Percentiles rank a stretch among this genome's conserved stretches.
phyloP scores from a whole-genome alignment of 2,797 vertebrate species.

The Scyliorhinus canicula region DNA sequence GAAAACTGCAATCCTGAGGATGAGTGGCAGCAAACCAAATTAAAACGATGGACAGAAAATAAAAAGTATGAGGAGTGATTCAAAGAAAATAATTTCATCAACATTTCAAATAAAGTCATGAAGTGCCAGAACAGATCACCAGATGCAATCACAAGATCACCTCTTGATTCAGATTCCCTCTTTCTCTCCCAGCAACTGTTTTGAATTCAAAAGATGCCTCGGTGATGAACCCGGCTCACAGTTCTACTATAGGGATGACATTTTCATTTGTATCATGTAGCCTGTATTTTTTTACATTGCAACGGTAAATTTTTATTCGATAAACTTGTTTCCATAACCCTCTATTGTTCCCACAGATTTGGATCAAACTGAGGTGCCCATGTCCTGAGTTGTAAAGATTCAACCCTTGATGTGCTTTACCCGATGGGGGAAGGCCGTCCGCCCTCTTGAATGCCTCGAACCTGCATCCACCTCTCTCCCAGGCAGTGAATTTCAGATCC shows the following conservation, averaged over 20 bases:
- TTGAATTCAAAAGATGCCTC: background rate
- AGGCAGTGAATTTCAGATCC: too few relatives aligned
- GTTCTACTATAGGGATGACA: background rate
- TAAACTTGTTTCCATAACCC: background rate
- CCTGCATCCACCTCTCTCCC: too few relatives aligned
- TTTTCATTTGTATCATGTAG: background rate
- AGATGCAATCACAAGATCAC: background rate
- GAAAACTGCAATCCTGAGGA: background rate
- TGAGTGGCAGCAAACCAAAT: background rate
- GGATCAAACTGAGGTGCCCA: background rate
- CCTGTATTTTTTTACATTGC: background rate
- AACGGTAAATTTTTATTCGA: background rate
- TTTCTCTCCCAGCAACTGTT: background rate
- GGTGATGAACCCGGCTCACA: background rate
- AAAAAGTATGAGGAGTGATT: background rate
- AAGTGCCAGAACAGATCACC: background rate
- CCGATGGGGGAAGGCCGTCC: background rate
- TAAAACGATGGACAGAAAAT: background rate
- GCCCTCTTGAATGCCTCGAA: too few relatives aligned
- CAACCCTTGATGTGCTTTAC: background rate
- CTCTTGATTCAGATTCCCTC: background rate
- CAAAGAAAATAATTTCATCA: background rate
- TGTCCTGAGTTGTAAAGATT: background rate
- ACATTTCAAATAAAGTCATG: background rate
- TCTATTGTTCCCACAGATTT: background rate